Evolutionary conservation across 1,140 invertebrate species (phyloP).

Genomic region (Neuroterus valhalla): DNA sequence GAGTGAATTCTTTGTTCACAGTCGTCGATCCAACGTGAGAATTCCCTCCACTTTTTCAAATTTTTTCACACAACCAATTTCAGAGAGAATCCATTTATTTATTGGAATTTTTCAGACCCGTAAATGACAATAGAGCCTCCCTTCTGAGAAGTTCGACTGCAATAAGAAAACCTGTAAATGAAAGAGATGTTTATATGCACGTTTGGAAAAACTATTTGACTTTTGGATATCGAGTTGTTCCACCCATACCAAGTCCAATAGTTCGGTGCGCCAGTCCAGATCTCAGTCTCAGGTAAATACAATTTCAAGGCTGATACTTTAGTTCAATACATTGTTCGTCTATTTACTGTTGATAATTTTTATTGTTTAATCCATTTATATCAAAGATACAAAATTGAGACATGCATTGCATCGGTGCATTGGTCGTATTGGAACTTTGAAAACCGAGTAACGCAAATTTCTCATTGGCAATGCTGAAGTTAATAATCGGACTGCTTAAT

Average conservation of each 20-base stretch:
- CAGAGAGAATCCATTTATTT: conserved; percentile 17
- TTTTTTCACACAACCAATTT: not conserved
- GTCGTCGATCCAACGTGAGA: conserved; percentile 96
- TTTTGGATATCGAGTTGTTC: conserved; percentile 94
- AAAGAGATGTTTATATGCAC: conserved; percentile 93
- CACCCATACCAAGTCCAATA: conserved; percentile 86
- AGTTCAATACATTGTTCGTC: conserved; percentile 9
- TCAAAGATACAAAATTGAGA: not conserved
- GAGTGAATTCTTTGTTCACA: conserved; percentile 92
- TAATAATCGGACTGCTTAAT: conserved; percentile 17
- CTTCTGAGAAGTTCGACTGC: conserved; percentile 86
- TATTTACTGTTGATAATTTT: conserved; percentile 32
- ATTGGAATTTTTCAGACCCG: conserved; percentile 81
- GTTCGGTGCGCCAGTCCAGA: conserved; percentile 94
- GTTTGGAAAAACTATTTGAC: conserved; percentile 98
- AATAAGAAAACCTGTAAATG: conserved; percentile 90
- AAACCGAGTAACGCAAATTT: conserved; percentile 16
- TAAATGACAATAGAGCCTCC: conserved; percentile 96
- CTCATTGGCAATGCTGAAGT: conserved; percentile 26
- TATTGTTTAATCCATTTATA: not conserved
- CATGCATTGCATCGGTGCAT: not conserved
- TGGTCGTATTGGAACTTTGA: not conserved
- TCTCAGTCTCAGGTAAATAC: conserved; percentile 87
- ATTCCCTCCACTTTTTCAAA: not conserved
- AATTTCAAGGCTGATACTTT: not conserved